Base-by-base conservation (phyloP, 2,113 vertebrate species). In the Scalopus aquaticus region DNA sequence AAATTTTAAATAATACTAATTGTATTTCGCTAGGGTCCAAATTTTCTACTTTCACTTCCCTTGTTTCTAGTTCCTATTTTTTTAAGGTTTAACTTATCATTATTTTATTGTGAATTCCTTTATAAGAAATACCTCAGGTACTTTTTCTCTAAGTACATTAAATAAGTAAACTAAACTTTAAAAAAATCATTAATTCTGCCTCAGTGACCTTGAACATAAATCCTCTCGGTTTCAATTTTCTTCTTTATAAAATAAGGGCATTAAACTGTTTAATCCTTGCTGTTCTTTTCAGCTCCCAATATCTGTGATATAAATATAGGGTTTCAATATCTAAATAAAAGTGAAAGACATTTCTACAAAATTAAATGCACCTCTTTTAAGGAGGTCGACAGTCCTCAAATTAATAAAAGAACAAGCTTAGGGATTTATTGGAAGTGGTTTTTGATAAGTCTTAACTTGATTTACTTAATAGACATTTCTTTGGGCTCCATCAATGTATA, bases 261-360 rank as follows among this genome's bases (percentile, higher is more conserved):
- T 82, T 88, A 58, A 79, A 91, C 20, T 93, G 91, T 56, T 32
- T 91, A 54, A 79, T 93, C 6, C 13, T 42, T 74, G 49, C 72
- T 67, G 4, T 56, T 90, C 32, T 94, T 77, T 94, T 70, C 9
- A 86, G 12, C 32, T 91, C 28, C 4, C 39, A 82, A 94, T 91
- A 88, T 88, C 30, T 46, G 5, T 60, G 13, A n/a, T n/a, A n/a
- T n/a, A n/a, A 96, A 51, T 89, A 32, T 1, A 76, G 11, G 7
- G 2, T 67, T 95, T 26, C 9, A 87, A 96, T n/a, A 91, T 65
- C 13, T 49, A 89, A 94, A 76, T 70, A 92, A 88, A 94, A 89
- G 69, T 56, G 12, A 42, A 88, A 90, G 32, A 17, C 28, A 90
- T 72, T 79, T 70, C 37, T 64, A n/a, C 2, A 78, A 94, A 93